These are phyloP conservation scores for Panagrolaimus sp. DNA, from an alignment of 1,140 invertebrate species.

Conservation along the genomic window DNA sequence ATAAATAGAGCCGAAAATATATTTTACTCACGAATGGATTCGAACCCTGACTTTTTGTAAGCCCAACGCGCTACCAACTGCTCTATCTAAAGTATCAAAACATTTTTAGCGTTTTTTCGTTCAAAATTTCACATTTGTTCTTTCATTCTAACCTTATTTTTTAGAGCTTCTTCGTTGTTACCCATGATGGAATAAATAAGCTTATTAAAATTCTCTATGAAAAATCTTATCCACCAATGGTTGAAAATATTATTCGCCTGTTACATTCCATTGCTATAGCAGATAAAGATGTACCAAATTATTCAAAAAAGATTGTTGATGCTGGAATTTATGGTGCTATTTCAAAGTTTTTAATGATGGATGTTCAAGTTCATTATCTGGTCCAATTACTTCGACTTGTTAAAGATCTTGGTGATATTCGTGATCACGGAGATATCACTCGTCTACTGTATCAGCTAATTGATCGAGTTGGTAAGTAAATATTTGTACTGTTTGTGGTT, in stretches of 20 bases:
- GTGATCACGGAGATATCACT: neutral
- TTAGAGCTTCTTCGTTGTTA: conserved; percentile 3
- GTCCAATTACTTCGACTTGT: neutral
- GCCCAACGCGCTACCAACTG: too few species aligned
- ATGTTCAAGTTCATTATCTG: neutral
- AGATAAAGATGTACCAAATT: neutral
- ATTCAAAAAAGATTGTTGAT: neutral
- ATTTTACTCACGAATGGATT: too few species aligned
- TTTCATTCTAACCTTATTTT: too few species aligned
- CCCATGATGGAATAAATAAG: neutral
- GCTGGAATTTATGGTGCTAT: neutral
- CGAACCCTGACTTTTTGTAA: too few species aligned
- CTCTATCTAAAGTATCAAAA: too few species aligned
- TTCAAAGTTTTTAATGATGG: neutral
- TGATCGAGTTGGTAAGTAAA: neutral
- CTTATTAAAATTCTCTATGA: neutral
- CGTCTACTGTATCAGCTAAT: neutral
- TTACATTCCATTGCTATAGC: neutral
- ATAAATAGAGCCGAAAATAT: too few species aligned
- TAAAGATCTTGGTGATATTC: neutral
- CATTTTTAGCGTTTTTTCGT: too few species aligned
- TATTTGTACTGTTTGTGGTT: too few species aligned
- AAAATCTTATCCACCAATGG: neutral
- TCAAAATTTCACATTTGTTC: too few species aligned
- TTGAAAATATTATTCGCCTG: neutral